Conservation (phyloP, 2,113 vertebrate species). For the Synchiropus splendidus region DNA sequence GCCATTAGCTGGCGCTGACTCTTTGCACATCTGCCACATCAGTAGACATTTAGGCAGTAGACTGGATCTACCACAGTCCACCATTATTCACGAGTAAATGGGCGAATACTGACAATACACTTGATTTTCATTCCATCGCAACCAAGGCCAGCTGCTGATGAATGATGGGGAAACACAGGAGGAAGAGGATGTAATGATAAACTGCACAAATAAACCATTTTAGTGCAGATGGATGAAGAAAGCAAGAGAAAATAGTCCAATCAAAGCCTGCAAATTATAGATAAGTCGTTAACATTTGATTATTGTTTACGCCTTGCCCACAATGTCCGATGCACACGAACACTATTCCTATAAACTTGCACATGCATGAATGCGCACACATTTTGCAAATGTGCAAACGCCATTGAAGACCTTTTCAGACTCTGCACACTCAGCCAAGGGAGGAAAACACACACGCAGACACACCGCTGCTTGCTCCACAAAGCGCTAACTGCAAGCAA, state of each 20-base stretch:
- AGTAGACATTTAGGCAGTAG: too few species aligned
- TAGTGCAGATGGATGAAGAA: conserved; percentile 2
- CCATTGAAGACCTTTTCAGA: conserved; percentile 32
- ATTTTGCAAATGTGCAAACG: conserved; percentile 23
- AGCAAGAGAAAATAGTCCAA: conserved; percentile 12
- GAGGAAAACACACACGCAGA: conserved; percentile 4
- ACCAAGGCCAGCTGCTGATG: too few species aligned
- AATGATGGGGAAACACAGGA: background rate
- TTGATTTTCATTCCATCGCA: too few species aligned
- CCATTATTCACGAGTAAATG: too few species aligned
- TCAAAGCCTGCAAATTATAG: conserved; percentile 18
- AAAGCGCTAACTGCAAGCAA: conserved; percentile 29
- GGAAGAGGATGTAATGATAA: conserved; percentile 1
- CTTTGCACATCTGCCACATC: too few species aligned
- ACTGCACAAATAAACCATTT: conserved; percentile 10
- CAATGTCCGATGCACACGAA: conserved; percentile 10
- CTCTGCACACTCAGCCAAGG: conserved; percentile 19
- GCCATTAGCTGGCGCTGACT: too few species aligned
- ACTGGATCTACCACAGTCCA: too few species aligned
- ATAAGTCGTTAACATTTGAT: conserved; percentile 46
- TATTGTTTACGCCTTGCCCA: conserved; percentile 42
- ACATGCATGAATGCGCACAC: conserved; percentile 29
- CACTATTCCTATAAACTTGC: conserved; percentile 28
- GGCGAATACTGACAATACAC: too few species aligned
- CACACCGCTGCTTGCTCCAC: background rate